Percentiles rank a stretch among this genome's conserved stretches.
These are phyloP conservation scores for Glaucomys volans DNA, from an alignment of 2,113 vertebrate species.

Conservation along the genomic window DNA sequence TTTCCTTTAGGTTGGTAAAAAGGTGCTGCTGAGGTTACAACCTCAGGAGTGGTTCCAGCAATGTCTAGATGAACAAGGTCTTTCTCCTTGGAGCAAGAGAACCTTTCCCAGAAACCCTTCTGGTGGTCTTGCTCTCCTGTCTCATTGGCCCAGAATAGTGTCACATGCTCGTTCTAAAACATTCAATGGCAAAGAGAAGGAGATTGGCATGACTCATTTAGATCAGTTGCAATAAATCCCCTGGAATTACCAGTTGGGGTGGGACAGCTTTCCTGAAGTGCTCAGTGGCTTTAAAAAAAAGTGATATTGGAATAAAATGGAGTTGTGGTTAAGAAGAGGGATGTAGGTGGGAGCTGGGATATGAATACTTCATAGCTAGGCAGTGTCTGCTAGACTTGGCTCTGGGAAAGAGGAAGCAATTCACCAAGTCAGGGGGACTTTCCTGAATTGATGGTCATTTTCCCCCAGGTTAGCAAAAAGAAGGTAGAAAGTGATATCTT, in stretches of 20 bases:
- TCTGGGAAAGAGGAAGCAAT: not conserved
- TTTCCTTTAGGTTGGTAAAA: not conserved
- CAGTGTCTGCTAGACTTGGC: not conserved
- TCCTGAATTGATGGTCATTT: not conserved
- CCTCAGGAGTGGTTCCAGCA: not conserved
- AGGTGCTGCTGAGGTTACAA: not conserved
- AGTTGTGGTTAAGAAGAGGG: not conserved
- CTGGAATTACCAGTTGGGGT: not conserved
- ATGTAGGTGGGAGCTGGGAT: not conserved
- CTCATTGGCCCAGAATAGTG: not conserved
- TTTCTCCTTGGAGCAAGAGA: slow-evolving; percentile 5
- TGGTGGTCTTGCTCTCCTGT: not conserved
- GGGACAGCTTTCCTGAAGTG: not conserved
- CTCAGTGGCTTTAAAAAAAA: not conserved
- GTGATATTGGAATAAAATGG: not conserved
- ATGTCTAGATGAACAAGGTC: not conserved
- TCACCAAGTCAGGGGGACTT: not conserved
- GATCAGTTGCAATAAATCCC: not conserved
- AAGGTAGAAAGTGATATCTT: not conserved
- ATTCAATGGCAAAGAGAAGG: not conserved
- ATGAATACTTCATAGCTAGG: too few relatives aligned
- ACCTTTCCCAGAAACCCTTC: not conserved
- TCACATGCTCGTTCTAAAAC: not conserved
- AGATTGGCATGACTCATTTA: not conserved
- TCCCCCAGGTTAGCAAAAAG: slow-evolving; percentile 8